A percentile compares a stretch with the other conserved stretches of the same genome.
Evolutionary conservation across 2,797 vertebrate genomes (phyloP).

Genomic region (Danio choprae): DNA sequence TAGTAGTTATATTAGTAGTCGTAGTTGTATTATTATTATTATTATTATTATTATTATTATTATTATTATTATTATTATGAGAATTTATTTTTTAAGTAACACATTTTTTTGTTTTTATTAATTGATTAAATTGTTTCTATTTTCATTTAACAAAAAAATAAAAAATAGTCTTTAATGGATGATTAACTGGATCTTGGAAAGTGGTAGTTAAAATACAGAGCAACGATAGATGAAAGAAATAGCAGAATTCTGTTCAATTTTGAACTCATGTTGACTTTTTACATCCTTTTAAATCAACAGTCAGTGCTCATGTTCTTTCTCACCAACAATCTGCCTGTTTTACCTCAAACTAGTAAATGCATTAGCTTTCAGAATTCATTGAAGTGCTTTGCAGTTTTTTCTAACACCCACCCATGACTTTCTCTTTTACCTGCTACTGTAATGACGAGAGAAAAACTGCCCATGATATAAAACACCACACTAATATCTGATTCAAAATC

Average conservation of each 20-base stretch:
- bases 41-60: too few relatives aligned
- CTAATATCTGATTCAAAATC: not conserved
- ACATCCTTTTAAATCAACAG: not conserved
- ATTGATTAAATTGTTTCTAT: too few relatives aligned
- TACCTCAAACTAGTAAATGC: slow-evolving; percentile 22
- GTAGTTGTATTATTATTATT: too few relatives aligned
- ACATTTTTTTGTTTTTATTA: too few relatives aligned
- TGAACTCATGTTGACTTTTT: not conserved
- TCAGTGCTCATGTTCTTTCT: not conserved
- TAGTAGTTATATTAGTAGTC: too few relatives aligned
- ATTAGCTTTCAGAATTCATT: slow-evolving; percentile 27
- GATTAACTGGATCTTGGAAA: not conserved
- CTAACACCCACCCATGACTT: slow-evolving; percentile 46
- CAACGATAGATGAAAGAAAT: not conserved
- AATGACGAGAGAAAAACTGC: slow-evolving; percentile 38
- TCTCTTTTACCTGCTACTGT: slow-evolving; percentile 35
- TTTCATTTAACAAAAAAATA: too few relatives aligned
- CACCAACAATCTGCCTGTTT: not conserved
- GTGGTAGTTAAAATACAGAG: not conserved
- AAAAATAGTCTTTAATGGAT: too few relatives aligned
- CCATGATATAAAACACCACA: not conserved
- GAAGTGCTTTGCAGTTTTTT: slow-evolving; percentile 48
- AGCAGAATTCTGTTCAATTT: slow-evolving; percentile 11
- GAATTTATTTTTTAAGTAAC: too few relatives aligned
- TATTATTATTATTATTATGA: too few relatives aligned